Evolutionary conservation across 2,888 invertebrate genomes (phyloP).

Genomic region (Pammene fasciana): DNA sequence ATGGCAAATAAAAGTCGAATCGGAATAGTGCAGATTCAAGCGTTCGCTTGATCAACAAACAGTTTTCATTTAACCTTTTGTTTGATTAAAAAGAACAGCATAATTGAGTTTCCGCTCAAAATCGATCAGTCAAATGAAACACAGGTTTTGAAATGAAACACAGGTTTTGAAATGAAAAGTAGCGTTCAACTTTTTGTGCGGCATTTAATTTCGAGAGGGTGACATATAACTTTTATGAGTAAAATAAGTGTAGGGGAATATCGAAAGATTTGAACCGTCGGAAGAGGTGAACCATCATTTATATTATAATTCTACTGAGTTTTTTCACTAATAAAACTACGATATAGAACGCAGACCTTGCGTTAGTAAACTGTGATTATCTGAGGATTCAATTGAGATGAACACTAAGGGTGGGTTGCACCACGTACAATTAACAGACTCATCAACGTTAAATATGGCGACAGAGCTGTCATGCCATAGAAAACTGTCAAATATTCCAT

Average conservation of each 20-base stretch:
- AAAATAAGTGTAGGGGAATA: conserved; percentile 21
- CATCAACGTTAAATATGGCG: no score
- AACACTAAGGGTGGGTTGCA: no score
- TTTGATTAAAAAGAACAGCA: conserved; percentile 39
- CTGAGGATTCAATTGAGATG: no score
- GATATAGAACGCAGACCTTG: no score
- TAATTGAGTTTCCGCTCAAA: conserved; percentile 35
- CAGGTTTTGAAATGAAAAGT: conserved; percentile 36
- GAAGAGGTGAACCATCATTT: not conserved
- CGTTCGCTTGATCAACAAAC: conserved; percentile 17
- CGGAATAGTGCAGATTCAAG: conserved; percentile 8
- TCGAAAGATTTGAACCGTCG: not conserved
- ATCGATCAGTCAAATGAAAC: conserved; percentile 40
- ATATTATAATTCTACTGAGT: not conserved
- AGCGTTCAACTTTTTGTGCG: conserved; percentile 30
- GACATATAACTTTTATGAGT: conserved; percentile 34
- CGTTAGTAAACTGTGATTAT: no score
- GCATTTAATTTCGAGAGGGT: conserved; percentile 26
- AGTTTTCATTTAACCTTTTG: conserved; percentile 33
- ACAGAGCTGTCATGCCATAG: no score
- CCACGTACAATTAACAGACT: no score
- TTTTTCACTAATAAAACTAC: no score
- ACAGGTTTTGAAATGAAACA: conserved; percentile 38
- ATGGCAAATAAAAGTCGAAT: conserved; percentile 23
- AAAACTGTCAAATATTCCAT: no score